phyloP scores from a whole-genome alignment of 64 coral and sea anemone species.

The Dendrophyllia cribrosa region DNA sequence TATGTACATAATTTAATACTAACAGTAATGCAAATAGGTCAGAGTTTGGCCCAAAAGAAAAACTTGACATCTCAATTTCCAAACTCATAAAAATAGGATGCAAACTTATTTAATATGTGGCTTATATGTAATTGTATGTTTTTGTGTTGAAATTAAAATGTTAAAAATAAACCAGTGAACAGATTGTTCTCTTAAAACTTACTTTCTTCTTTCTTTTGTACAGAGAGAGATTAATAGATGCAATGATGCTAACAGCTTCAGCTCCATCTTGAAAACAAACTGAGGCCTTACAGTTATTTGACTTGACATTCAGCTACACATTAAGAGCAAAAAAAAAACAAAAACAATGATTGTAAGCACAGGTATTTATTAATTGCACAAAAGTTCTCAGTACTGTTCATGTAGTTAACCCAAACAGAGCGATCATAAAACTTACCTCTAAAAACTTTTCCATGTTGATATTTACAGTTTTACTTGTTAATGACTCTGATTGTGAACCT shows the following conservation, averaged over 20 bases:
- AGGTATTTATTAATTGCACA: too few relatives aligned
- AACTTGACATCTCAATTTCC: too few relatives aligned
- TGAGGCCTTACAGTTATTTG: not conserved
- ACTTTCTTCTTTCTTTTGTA: slow-evolving; percentile 13
- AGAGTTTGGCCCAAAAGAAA: too few relatives aligned
- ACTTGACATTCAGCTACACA: slow-evolving; percentile 7
- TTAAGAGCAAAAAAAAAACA: not conserved
- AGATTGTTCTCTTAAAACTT: not conserved
- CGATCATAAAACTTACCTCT: not conserved
- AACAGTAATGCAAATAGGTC: too few relatives aligned
- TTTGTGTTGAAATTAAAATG: too few relatives aligned
- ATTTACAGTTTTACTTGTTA: not conserved
- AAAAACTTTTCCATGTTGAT: slow-evolving; percentile 9
- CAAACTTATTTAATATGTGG: too few relatives aligned
- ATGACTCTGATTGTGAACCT: not conserved
- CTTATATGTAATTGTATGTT: too few relatives aligned
- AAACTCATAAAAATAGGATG: too few relatives aligned
- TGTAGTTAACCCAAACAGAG: too few relatives aligned
- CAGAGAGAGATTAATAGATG: not conserved
- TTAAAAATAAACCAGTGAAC: not conserved
- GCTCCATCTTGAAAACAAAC: slow-evolving; percentile 37
- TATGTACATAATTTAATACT: too few relatives aligned
- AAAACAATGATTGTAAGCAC: not conserved
- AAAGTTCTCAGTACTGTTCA: too few relatives aligned
- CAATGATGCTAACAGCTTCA: not conserved